phyloP scores from a whole-genome alignment of 2,113 vertebrate genomes.

The Prolemur simus region DNA sequence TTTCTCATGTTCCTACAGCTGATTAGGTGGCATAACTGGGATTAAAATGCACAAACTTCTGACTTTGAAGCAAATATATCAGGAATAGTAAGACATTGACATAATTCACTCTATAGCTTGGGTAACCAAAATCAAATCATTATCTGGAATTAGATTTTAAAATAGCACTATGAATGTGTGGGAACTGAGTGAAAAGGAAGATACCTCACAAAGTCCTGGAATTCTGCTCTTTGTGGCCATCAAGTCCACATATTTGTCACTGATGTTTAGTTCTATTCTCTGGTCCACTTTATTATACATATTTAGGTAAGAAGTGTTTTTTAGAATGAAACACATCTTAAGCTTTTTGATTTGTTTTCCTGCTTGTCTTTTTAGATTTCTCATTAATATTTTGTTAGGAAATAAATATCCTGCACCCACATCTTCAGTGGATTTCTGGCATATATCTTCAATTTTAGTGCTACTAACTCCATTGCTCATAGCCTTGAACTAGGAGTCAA shows the following conservation, averaged over 20 bases:
- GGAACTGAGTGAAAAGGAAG: background rate
- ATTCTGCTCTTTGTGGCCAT: background rate
- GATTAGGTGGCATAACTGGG: background rate
- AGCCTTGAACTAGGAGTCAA: background rate
- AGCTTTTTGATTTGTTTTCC: background rate
- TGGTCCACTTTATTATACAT: background rate
- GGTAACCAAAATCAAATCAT: background rate
- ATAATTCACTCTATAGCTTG: background rate
- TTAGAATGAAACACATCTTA: background rate
- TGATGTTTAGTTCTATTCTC: background rate
- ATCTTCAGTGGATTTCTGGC: constrained; percentile 23
- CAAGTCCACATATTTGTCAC: background rate
- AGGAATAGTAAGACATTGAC: background rate
- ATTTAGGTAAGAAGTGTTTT: constrained; percentile 22
- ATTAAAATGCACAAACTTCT: constrained; percentile 25
- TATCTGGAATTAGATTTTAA: background rate
- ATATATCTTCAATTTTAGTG: background rate
- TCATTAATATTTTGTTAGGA: constrained; percentile 23
- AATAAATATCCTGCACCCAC: background rate
- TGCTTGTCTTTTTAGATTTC: constrained; percentile 24
- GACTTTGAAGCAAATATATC: background rate
- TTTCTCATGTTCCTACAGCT: background rate
- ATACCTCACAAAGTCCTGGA: background rate
- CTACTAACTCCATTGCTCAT: background rate
- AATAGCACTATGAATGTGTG: background rate